phyloP scores from a whole-genome alignment of 2,113 vertebrate genomes.

The Myrmecobius fasciatus region DNA sequence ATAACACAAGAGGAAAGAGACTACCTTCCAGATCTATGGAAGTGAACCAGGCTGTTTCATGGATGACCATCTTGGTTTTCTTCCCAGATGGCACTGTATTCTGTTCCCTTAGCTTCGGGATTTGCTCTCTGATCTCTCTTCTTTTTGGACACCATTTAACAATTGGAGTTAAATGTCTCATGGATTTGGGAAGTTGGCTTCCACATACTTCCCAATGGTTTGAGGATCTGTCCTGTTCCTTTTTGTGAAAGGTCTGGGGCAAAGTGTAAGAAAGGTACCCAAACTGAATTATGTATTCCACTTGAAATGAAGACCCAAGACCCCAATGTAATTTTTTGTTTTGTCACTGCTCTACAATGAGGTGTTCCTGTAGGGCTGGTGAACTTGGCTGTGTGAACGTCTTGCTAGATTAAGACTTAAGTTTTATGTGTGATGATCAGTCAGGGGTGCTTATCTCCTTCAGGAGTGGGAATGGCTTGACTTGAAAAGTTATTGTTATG shows the following conservation, averaged over 20 bases:
- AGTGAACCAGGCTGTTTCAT: background rate
- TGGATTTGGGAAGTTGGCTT: background rate
- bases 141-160: background rate
- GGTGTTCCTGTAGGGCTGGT: background rate
- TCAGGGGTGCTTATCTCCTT: no score
- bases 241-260: background rate
- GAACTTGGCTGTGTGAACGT: background rate
- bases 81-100: background rate
- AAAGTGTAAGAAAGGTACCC: background rate
- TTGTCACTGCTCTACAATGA: background rate
- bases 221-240: background rate
- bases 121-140: background rate
- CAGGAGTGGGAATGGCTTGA: background rate
- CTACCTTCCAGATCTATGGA: background rate
- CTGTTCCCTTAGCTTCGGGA: background rate
- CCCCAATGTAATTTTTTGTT: background rate
- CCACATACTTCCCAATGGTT: background rate
- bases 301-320: background rate
- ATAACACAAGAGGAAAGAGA: background rate
- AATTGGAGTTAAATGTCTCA: background rate
- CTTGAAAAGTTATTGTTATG: background rate
- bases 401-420: background rate
- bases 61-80: background rate
- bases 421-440: background rate
- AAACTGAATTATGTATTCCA: background rate